Percentiles rank a stretch among this genome's conserved stretches.
Conservation (phyloP, 2,888 invertebrate species). For the Ommatoiulus sabulosus region DNA sequence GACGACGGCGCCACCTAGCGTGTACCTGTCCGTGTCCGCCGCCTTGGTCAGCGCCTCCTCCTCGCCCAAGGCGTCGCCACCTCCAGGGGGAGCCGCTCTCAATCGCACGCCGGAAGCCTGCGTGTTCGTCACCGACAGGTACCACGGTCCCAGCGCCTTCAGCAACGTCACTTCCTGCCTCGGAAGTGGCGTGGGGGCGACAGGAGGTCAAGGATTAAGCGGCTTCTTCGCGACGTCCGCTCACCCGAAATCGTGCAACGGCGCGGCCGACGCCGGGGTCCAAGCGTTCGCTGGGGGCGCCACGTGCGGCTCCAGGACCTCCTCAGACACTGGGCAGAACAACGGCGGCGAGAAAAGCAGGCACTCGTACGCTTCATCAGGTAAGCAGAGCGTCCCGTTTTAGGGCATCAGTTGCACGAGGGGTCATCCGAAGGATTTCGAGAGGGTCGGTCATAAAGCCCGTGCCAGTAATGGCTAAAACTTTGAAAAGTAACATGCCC, state of each 20-base stretch:
- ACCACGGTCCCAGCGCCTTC: conserved; percentile 54
- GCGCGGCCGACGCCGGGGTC: not conserved
- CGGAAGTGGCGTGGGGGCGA: conserved; percentile 2
- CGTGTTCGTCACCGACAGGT: conserved; percentile 53
- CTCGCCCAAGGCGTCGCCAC: conserved; percentile 33
- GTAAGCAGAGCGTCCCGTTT: not conserved
- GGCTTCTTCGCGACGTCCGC: conserved; percentile 4
- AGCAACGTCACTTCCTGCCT: conserved; percentile 54
- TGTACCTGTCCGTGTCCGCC: conserved; percentile 51
- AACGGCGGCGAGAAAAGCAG: conserved; percentile 30
- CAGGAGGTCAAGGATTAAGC: not conserved
- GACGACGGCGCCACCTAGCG: conserved; percentile 33
- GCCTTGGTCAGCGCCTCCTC: conserved; percentile 51
- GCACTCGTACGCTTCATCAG: conserved; percentile 30
- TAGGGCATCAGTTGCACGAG: too few relatives aligned
- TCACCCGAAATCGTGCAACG: conserved; percentile 47
- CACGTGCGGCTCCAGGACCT: conserved; percentile 1
- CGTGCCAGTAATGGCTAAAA: too few relatives aligned
- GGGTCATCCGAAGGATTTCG: too few relatives aligned
- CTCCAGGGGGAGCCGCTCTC: not conserved
- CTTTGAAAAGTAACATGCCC: too few relatives aligned
- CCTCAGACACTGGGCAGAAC: conserved; percentile 16
- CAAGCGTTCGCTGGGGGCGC: not conserved
- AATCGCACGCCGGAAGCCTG: conserved; percentile 49
- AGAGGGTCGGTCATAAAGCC: too few relatives aligned